Evolutionary conservation across 1,140 invertebrate species (phyloP), one percentile per base, ranked within the genome.

Genomic region (Agrilus planipennis): DNA sequence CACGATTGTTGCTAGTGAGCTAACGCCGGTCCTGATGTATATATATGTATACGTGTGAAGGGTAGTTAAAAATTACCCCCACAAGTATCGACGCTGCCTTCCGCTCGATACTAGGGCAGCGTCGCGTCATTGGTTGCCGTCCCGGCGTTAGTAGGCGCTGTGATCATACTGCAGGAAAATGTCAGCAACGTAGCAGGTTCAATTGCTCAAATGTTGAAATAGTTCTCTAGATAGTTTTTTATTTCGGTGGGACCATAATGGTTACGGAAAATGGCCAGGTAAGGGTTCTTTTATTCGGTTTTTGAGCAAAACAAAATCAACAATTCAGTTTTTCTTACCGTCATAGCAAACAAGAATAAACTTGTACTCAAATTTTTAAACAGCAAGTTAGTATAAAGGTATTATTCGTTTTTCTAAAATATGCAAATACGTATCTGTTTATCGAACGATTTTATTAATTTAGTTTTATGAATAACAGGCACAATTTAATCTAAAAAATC

Each of bases 211-310:
- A 11, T 15, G 14, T 31, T 5, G 29, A 22, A 9, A 5, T 9
- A 18, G 19, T 19, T 35, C 22, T 39, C 22, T 39, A 39, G 36
- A 28, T 25, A 27, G 29, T 22, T 39, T 22, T 22, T 15, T 39
- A 22, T 22, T 5, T 22, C 10, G 15, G 10, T 15, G 34, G 34
- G 34, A 21, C 34, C 11, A 39, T n/a, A 27, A 39, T 39, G 36
- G 36, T 39, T 2, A 39, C 36, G 12, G 36, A 39, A 39, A 39
- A 39, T 39, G 36, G 36, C 10, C 36, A 39, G 36, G 36, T 39
- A 39, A 39, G 36, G 14, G 9, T 1, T 28, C 9, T 15, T 34
- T 2, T 2, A 34, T 17, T 34, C 3, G 31, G 19, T 34, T 34
- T 17, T 17, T 34, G 15, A 18, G 19, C 19, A 7, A 18, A 15